phyloP scores from a whole-genome alignment of 2,888 invertebrate genomes.

The Drosophila suboccidentalis region DNA sequence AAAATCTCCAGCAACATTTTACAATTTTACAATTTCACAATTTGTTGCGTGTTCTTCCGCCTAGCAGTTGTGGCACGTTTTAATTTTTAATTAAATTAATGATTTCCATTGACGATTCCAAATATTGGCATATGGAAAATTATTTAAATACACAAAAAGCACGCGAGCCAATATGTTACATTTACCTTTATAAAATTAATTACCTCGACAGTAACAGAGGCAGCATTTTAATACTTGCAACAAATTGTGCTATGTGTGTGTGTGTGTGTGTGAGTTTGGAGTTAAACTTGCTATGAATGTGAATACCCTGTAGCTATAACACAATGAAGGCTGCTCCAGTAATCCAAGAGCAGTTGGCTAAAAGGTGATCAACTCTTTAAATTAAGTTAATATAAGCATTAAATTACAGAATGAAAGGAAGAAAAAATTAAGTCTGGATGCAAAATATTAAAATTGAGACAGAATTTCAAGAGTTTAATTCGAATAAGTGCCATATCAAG shows the following conservation, averaged over 20 bases:
- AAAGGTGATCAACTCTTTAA: too few species aligned
- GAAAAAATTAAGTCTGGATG: too few species aligned
- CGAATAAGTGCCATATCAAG: not conserved
- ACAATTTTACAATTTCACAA: slow-evolving; percentile 20
- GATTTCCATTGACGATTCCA: slow-evolving; percentile 60
- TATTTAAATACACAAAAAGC: slow-evolving; percentile 56
- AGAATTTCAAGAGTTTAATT: not conserved
- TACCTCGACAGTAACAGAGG: slow-evolving; percentile 8
- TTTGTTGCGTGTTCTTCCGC: slow-evolving; percentile 3
- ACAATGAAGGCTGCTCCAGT: not conserved
- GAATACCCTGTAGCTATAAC: slow-evolving; percentile 1
- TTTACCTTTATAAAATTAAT: slow-evolving; percentile 44
- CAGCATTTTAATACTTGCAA: slow-evolving; percentile 14
- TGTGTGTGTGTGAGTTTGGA: not conserved
- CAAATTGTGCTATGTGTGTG: not conserved
- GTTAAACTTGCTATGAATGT: not conserved
- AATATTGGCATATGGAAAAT: slow-evolving; percentile 51
- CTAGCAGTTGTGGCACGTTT: slow-evolving; percentile 61
- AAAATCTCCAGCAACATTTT: slow-evolving; percentile 33
- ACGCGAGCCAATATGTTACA: slow-evolving; percentile 35
- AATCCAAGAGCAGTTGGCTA: too few species aligned
- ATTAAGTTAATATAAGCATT: too few species aligned
- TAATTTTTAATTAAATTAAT: slow-evolving; percentile 78
- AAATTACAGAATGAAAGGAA: too few species aligned
- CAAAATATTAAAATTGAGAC: not conserved